These are phyloP conservation scores for Paracentrotus lividus DNA, from an alignment of 53 echinoderm and acorn worm species.

Conservation along the genomic window DNA sequence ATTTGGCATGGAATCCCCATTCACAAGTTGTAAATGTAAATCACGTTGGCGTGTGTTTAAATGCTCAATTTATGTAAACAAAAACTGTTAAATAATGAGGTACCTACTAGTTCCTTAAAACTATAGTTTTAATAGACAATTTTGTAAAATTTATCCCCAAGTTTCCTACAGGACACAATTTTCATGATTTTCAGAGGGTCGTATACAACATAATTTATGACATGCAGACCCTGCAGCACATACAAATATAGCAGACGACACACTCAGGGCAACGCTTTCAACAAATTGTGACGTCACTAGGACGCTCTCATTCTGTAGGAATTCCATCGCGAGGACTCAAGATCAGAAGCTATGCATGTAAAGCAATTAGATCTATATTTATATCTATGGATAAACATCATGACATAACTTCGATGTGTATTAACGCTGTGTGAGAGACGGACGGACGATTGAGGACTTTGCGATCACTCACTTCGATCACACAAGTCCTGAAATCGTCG, in stretches of 20 bases:
- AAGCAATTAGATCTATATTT: constrained; percentile 32
- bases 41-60: no score
- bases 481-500: neutral
- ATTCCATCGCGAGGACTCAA: constrained; percentile 34
- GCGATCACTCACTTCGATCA: neutral
- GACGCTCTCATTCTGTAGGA: constrained; percentile 37
- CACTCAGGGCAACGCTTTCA: constrained; percentile 4
- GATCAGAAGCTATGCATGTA: constrained; percentile 28
- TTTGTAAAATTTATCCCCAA: no score
- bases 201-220: neutral
- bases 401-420: constrained; percentile 6
- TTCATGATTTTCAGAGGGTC: neutral
- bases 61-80: no score
- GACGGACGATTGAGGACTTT: neutral
- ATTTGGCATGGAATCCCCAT: no score
- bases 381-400: constrained; percentile 33
- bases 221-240: neutral
- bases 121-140: no score
- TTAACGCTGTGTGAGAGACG: constrained; percentile 31
- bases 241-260: constrained; percentile 48
- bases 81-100: no score
- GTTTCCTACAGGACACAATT: no score
- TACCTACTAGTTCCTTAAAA: no score
- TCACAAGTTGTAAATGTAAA: no score
- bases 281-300: constrained; percentile 58